Conservation (phyloP, 2,888 invertebrate species). For the Apamea monoglypha region DNA sequence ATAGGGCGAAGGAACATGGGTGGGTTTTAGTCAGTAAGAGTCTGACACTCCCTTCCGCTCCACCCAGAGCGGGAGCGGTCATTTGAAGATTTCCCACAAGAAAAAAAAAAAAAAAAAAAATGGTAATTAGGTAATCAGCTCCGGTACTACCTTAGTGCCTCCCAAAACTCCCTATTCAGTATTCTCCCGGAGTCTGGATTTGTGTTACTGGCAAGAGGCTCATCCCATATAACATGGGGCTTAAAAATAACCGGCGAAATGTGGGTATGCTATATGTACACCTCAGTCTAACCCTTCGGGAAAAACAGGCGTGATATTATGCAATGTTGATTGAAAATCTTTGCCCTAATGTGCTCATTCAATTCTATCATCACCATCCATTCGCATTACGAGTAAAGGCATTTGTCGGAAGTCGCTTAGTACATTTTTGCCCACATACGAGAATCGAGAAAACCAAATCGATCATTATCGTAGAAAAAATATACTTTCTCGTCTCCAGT, state of each 20-base stretch:
- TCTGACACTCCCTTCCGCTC: too few relatives aligned
- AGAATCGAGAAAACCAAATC: conserved; percentile 25
- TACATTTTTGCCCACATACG: not conserved
- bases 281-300: not conserved
- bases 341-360: not conserved
- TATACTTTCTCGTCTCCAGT: conserved; percentile 17
- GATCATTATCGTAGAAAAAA: conserved; percentile 34
- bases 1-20: too few relatives aligned
- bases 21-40: too few relatives aligned
- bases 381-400: conserved; percentile 6
- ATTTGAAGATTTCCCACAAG: too few relatives aligned
- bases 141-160: not conserved
- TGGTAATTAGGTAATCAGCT: not conserved
- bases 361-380: conserved; percentile 5
- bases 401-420: conserved; percentile 14
- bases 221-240: not conserved
- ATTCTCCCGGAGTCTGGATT: not conserved
- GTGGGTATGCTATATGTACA: not conserved
- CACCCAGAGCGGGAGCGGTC: too few relatives aligned
- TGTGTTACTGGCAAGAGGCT: not conserved
- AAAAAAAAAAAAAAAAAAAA: too few relatives aligned
- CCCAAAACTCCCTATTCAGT: not conserved
- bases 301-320: not conserved
- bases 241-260: not conserved
- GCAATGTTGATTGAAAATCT: conserved; percentile 6